Conservation (phyloP, 2,797 vertebrate genomes). For the Poecilia velifera region DNA sequence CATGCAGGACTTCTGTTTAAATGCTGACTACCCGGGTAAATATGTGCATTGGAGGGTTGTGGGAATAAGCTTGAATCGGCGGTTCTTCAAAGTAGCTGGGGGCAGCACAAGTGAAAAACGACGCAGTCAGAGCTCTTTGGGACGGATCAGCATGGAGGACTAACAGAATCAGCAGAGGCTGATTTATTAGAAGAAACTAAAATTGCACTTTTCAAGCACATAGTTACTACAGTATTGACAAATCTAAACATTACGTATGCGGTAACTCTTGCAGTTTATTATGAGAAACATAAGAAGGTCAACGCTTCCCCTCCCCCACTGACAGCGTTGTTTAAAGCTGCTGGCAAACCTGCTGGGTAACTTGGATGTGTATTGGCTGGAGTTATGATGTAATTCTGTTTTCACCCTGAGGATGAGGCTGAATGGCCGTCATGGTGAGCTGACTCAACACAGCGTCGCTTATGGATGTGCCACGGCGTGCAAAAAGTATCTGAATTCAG, state of each 20-base stretch:
- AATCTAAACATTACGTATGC: not conserved
- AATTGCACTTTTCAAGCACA: not conserved
- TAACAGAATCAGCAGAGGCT: slow-evolving; percentile 54
- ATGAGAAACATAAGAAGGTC: slow-evolving; percentile 19
- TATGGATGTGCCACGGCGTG: slow-evolving; percentile 1
- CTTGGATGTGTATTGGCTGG: slow-evolving; percentile 68
- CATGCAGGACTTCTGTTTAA: not conserved
- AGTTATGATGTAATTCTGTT: slow-evolving; percentile 69
- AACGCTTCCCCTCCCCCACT: slow-evolving; percentile 45
- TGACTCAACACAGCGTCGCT: slow-evolving; percentile 19
- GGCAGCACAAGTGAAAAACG: slow-evolving; percentile 64
- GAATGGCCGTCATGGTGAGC: slow-evolving; percentile 25
- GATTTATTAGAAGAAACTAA: not conserved
- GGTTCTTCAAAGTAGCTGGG: slow-evolving; percentile 45
- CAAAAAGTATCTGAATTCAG: slow-evolving; percentile 3
- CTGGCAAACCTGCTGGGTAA: slow-evolving; percentile 64
- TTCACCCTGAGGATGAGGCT: slow-evolving; percentile 65
- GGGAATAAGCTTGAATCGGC: slow-evolving; percentile 24
- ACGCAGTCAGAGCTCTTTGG: slow-evolving; percentile 52
- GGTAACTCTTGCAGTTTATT: not conserved
- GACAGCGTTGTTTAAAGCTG: slow-evolving; percentile 57
- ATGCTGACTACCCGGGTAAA: slow-evolving; percentile 1
- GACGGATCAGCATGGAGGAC: slow-evolving; percentile 45
- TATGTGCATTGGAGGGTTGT: slow-evolving; percentile 19
- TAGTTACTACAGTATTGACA: not conserved